These are phyloP conservation scores for Nezara viridula DNA, from an alignment of 2,888 invertebrate genomes.

Conservation along the genomic window DNA sequence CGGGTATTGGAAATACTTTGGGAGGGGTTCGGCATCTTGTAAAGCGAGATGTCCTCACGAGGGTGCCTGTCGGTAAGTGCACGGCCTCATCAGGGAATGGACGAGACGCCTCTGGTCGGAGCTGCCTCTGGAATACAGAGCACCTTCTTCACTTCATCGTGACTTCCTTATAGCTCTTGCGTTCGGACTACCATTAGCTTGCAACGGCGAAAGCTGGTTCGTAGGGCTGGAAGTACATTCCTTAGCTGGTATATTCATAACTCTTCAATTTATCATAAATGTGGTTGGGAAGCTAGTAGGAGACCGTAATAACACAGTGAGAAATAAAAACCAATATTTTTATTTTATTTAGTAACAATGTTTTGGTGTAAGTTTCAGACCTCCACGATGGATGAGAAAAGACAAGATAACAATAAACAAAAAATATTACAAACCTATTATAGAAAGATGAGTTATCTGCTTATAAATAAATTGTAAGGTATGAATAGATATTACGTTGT, in stretches of 20 bases:
- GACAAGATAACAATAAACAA: too few species aligned
- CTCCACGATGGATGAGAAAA: too few species aligned
- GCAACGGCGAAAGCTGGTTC: background rate
- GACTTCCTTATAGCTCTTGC: conserved; percentile 20
- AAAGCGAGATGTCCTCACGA: conserved; percentile 1
- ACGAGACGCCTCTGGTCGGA: background rate
- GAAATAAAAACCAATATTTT: too few species aligned
- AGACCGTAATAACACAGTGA: too few species aligned
- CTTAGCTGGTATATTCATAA: background rate
- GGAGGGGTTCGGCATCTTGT: background rate
- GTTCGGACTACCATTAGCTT: background rate
- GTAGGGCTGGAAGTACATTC: background rate
- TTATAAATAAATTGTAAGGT: too few species aligned
- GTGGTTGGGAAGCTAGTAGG: too few species aligned
- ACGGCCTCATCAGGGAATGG: conserved; percentile 6
- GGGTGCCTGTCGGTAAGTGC: background rate
- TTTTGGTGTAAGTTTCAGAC: too few species aligned
- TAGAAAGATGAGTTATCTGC: too few species aligned
- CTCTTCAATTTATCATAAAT: background rate
- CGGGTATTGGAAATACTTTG: background rate
- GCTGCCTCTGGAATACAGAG: background rate
- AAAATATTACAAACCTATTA: too few species aligned
- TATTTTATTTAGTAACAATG: too few species aligned
- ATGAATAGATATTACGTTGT: too few species aligned
- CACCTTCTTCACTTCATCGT: background rate